phyloP scores from a whole-genome alignment of 2,888 invertebrate genomes.

The Pyrgus malvae region DNA sequence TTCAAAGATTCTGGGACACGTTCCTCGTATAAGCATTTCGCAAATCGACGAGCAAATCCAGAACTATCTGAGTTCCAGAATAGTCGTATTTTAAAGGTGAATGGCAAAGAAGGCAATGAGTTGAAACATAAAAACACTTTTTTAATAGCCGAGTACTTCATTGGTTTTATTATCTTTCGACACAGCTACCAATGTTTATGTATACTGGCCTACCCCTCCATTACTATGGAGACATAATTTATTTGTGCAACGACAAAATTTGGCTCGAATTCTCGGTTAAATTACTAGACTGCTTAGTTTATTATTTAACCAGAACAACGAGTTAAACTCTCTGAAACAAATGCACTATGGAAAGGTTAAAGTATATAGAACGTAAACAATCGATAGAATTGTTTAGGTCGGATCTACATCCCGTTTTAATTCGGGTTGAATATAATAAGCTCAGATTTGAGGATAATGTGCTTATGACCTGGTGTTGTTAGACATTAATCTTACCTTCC shows the following conservation, averaged over 20 bases:
- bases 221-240: background rate
- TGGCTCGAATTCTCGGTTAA: no score
- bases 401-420: background rate
- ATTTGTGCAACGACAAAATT: background rate
- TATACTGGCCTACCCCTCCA: background rate
- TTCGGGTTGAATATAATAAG: conserved; percentile 2
- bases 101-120: background rate
- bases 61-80: no score
- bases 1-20: background rate
- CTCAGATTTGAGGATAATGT: conserved; percentile 1
- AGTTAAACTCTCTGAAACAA: background rate
- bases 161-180: background rate
- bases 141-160: background rate
- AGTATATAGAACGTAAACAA: conserved; percentile 12
- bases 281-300: no score
- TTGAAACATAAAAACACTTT: background rate
- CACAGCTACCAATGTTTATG: background rate
- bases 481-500: conserved; percentile 19
- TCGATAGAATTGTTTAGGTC: background rate
- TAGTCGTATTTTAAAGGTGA: no score
- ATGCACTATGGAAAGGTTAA: background rate
- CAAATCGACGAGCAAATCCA: background rate
- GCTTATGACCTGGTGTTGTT: conserved; percentile 14
- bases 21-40: background rate
- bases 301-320: background rate